Conservation (phyloP, 2,797 vertebrate species). For the Merluccius polli region DNA sequence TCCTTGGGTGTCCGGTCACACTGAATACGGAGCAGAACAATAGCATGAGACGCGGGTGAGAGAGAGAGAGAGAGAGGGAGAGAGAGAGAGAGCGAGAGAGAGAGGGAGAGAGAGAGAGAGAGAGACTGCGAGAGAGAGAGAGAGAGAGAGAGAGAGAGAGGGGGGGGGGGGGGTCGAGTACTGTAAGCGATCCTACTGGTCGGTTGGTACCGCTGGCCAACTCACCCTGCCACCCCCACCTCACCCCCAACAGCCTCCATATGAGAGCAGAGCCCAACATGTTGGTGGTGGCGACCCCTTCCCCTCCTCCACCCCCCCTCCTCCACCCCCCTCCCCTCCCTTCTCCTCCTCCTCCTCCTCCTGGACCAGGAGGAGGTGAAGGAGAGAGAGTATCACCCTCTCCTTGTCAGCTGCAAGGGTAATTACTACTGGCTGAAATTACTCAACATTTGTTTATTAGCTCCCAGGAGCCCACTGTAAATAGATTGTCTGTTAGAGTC, state of each 20-base stretch:
- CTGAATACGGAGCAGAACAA: background rate
- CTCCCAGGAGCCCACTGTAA: conserved; percentile 99
- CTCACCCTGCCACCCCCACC: too few species aligned
- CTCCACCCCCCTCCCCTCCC: conserved; percentile 87
- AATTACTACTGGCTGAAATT: conserved; percentile 99
- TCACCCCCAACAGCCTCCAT: too few species aligned
- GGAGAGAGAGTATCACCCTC: conserved; percentile 99
- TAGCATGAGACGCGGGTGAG: background rate
- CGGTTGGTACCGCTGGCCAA: background rate
- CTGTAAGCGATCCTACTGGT: background rate
- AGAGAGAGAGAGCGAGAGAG: too few species aligned
- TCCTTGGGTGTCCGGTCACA: background rate
- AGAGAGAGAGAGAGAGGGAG: too few species aligned
- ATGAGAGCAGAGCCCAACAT: too few species aligned
- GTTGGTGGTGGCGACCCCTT: too few species aligned
- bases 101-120: too few species aligned
- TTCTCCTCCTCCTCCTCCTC: conserved; percentile 74
- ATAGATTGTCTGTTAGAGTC: conserved; percentile 99
- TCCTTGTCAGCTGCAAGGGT: conserved; percentile 99
- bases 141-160: too few species aligned
- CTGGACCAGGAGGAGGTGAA: conserved; percentile 97
- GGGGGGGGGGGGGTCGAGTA: too few species aligned
- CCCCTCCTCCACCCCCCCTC: conserved; percentile 69
- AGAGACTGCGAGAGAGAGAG: too few species aligned
- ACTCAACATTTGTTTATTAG: conserved; percentile 99